These are phyloP conservation scores for Eumerus sabulonum DNA, from an alignment of 2,888 invertebrate species.

Conservation along the genomic window DNA sequence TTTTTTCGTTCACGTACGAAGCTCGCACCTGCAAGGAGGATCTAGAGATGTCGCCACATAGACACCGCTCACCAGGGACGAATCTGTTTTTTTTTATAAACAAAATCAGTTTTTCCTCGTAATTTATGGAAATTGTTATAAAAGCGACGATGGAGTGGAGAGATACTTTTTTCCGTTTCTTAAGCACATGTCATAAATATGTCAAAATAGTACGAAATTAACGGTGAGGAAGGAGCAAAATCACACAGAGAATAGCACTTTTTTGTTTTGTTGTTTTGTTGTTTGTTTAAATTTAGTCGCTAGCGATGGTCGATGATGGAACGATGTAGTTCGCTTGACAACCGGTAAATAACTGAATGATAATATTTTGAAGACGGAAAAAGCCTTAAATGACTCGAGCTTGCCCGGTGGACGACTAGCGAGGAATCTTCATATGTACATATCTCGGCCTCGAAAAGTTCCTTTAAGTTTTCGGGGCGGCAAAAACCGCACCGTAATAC, in stretches of 20 bases:
- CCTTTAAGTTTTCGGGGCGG: background rate
- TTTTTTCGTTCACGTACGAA: constrained; percentile 9
- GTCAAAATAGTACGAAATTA: constrained; percentile 36
- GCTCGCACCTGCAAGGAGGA: constrained; percentile 52
- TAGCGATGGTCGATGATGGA: no score
- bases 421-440: no score
- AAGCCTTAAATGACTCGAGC: constrained; percentile 36
- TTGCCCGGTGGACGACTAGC: no score
- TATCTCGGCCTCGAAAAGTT: constrained; percentile 29
- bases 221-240: constrained; percentile 8
- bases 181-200: constrained; percentile 51
- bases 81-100: constrained; percentile 16
- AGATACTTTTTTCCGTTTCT: no score
- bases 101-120: constrained; percentile 3
- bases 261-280: constrained; percentile 3
- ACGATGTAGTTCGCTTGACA: constrained; percentile 51
- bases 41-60: constrained; percentile 29
- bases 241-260: background rate
- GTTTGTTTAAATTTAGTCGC: constrained; percentile 11
- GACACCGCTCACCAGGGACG: constrained; percentile 33
- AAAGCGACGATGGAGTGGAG: background rate
- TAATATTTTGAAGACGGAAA: constrained; percentile 54
- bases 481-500: constrained; percentile 31
- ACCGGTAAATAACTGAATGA: constrained; percentile 66
- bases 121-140: constrained; percentile 51